Evolutionary conservation across 2,888 invertebrate species (phyloP).

Genomic region (Oscheius sp.): DNA sequence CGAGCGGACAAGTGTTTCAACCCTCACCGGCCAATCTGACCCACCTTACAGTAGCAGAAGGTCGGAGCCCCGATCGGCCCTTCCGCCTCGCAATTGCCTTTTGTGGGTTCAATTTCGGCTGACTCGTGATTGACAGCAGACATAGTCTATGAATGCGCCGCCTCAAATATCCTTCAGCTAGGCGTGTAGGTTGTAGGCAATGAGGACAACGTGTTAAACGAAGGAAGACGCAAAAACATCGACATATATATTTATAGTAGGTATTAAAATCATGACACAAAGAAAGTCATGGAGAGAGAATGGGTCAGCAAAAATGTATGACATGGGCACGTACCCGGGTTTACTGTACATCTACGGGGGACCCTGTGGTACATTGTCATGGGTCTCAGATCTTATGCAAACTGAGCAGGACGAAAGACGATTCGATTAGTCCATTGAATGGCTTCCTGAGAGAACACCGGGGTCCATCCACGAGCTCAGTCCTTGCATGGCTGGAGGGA

Average conservation of each 20-base stretch:
- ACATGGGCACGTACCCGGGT: conserved; percentile 30
- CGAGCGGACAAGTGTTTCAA: conserved; percentile 13
- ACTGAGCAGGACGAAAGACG: conserved; percentile 32
- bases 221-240: no score
- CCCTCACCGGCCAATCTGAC: neutral
- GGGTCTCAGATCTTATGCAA: conserved; percentile 28
- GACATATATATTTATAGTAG: neutral
- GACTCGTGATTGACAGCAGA: conserved; percentile 33
- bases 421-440: conserved; percentile 26
- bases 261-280: conserved; percentile 6
- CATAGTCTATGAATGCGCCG: conserved; percentile 32
- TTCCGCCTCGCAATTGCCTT: conserved; percentile 28
- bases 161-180: conserved; percentile 15
- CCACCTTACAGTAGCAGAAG: conserved; percentile 17
- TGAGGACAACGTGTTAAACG: no score
- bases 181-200: neutral
- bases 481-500: conserved; percentile 16
- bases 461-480: conserved; percentile 34
- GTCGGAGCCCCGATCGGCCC: conserved; percentile 18
- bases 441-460: conserved; percentile 30
- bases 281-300: conserved; percentile 16
- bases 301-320: conserved; percentile 14
- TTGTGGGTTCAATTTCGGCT: conserved; percentile 32
- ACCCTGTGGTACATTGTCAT: conserved; percentile 26
- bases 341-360: conserved; percentile 26